phyloP scores from a whole-genome alignment of 2,113 vertebrate genomes.

The Lynx canadensis region DNA sequence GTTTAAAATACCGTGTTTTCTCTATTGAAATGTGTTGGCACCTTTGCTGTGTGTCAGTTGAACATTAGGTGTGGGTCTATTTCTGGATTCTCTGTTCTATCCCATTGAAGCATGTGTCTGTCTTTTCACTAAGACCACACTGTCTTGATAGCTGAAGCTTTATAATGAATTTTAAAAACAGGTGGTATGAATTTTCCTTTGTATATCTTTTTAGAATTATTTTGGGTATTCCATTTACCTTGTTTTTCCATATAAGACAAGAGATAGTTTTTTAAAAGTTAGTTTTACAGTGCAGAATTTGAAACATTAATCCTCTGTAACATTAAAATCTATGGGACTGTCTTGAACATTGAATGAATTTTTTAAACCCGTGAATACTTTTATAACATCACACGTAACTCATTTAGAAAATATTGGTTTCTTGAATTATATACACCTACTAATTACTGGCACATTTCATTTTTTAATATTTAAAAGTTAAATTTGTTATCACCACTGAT shows the following conservation, averaged over 20 bases:
- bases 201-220: slow-evolving; percentile 24
- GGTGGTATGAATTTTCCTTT: background rate
- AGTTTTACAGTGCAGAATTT: background rate
- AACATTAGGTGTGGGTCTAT: background rate
- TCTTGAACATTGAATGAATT: background rate
- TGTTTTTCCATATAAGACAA: slow-evolving; percentile 10
- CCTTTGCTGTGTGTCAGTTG: background rate
- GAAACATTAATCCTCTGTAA: background rate
- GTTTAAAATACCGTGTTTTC: background rate
- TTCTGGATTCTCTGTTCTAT: slow-evolving; percentile 23
- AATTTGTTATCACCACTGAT: slow-evolving; percentile 10
- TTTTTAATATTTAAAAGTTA: slow-evolving; percentile 29
- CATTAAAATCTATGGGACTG: background rate
- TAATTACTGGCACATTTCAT: background rate
- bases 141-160: background rate
- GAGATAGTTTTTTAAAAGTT: slow-evolving; percentile 48
- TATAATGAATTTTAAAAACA: background rate
- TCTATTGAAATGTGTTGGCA: background rate
- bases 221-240: background rate
- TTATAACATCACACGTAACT: slow-evolving; percentile 26
- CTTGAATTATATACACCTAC: slow-evolving; percentile 38
- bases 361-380: slow-evolving; percentile 5
- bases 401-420: slow-evolving; percentile 36
- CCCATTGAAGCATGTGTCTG: background rate
- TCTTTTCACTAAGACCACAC: background rate